phyloP scores from a whole-genome alignment of 2,797 vertebrate genomes.

The Remorina albescens region DNA sequence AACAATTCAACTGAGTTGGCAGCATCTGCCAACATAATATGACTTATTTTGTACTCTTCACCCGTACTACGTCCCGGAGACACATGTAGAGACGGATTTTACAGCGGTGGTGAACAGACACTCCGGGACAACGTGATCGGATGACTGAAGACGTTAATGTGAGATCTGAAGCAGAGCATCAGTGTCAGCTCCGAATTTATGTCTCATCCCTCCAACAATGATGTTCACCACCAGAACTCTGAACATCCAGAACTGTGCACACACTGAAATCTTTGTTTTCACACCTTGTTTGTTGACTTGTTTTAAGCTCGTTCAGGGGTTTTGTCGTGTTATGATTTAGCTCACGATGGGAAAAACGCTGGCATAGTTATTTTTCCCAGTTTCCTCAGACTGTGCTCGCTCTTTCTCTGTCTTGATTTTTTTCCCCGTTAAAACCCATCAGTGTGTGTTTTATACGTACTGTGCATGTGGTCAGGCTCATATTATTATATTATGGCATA shows the following conservation, averaged over 20 bases:
- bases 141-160: too few species aligned
- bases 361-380: background rate
- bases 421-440: background rate
- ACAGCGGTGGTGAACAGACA: too few species aligned
- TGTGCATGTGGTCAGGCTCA: conserved; percentile 19
- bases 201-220: background rate
- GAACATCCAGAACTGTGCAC: background rate
- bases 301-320: background rate
- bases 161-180: too few species aligned
- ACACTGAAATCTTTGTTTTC: background rate
- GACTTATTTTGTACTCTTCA: too few species aligned
- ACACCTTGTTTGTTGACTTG: background rate
- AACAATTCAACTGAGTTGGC: too few species aligned
- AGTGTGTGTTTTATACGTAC: conserved; percentile 12
- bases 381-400: background rate
- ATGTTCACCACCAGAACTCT: background rate
- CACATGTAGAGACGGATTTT: too few species aligned
- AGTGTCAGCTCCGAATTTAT: background rate
- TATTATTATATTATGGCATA: background rate
- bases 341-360: conserved; percentile 6
- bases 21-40: too few species aligned
- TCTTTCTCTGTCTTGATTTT: conserved; percentile 13
- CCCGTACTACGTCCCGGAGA: too few species aligned
- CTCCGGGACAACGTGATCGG: too few species aligned
- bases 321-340: background rate